These are phyloP conservation scores for Danio rerio DNA, from an alignment of 2,113 vertebrate species.

Conservation along the genomic window DNA sequence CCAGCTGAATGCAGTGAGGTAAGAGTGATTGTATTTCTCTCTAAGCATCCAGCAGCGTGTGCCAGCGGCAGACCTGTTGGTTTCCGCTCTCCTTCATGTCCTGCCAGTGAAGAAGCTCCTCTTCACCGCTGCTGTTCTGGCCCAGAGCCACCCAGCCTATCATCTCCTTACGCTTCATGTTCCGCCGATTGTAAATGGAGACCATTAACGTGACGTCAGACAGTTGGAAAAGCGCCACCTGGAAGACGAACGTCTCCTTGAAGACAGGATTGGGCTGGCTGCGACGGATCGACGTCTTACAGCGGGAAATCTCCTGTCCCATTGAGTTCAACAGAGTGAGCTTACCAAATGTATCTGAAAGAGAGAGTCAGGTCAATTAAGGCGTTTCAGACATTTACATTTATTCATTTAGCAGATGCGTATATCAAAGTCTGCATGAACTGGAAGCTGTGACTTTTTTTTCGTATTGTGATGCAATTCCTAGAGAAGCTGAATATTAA, in stretches of 20 bases:
- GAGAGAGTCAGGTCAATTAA: not conserved
- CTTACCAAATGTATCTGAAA: constrained; percentile 89
- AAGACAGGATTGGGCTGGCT: constrained; percentile 94
- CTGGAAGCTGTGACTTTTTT: too few relatives aligned
- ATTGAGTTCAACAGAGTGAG: constrained; percentile 90
- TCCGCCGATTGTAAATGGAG: constrained; percentile 89
- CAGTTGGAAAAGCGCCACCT: constrained; percentile 96
- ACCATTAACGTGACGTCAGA: constrained; percentile 93
- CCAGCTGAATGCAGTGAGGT: not conserved
- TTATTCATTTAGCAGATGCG: too few relatives aligned
- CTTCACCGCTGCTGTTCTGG: constrained; percentile 91
- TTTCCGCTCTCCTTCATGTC: constrained; percentile 90
- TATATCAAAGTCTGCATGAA: too few relatives aligned
- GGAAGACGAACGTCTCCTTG: constrained; percentile 98
- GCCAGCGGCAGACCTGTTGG: constrained; percentile 92
- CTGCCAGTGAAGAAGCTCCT: constrained; percentile 91
- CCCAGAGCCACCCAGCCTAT: constrained; percentile 94
- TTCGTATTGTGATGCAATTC: too few relatives aligned
- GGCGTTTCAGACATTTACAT: too few relatives aligned
- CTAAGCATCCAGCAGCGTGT: constrained; percentile 88
- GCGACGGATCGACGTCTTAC: constrained; percentile 92
- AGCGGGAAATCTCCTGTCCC: constrained; percentile 93
- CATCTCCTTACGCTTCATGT: constrained; percentile 97
- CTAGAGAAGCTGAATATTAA: too few relatives aligned
- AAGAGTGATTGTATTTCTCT: constrained; percentile 18